Evolutionary conservation across 2,113 vertebrate genomes (phyloP), one percentile per base, ranked within the genome.

Genomic region (Manacus vitellinus): DNA sequence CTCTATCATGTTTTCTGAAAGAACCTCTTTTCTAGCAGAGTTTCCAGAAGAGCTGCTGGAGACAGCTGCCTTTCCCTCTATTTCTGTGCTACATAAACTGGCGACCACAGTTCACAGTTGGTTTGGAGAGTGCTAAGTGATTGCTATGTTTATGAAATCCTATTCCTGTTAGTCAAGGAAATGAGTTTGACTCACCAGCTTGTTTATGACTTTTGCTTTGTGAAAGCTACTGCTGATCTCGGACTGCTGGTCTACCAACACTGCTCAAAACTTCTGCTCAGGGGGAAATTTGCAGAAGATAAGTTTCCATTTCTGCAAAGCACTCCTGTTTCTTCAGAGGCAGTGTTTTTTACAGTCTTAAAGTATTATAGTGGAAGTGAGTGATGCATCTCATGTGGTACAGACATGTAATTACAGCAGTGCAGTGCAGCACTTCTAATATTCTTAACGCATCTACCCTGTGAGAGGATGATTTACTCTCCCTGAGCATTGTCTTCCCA

Each of bases 131-230:
- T 70, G 81, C 47, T 67, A 67, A 88, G 72, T 30, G 83, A 95
- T 82, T 65, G 77, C 81, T 85, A 0, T 95, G 93, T 94, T 97
- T 96, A 96, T 95, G 95, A 95, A 97, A 96, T 81, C 91, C 70
- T 91, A 91, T 85, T 96, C 91, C 94, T 95, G 87, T 93, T 94
- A 92, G 81, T 87, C 94, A 89, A 93, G 95, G 95, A 95, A 97
- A 92, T 94, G 73, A 94, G 87, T 91, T 95, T 95, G 96, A 96
- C 91, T 95, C 96, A 97, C 87, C 8, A 30, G 19, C 87, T 92
- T 95, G 84, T 94, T 96, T 95, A 82, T 87, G 70, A 92, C 70
- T 33, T 93, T 91, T 91, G 74, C 89, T 88, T 87, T 89, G 76
- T 87, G 87, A 88, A 95, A 67, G 58, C 83, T 95, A 63, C 81